Evolutionary conservation across 37 sponge, comb jelly and placozoan genomes (phyloP), one percentile per base, ranked within the genome.

Genomic region (Hormiphora californensis): DNA sequence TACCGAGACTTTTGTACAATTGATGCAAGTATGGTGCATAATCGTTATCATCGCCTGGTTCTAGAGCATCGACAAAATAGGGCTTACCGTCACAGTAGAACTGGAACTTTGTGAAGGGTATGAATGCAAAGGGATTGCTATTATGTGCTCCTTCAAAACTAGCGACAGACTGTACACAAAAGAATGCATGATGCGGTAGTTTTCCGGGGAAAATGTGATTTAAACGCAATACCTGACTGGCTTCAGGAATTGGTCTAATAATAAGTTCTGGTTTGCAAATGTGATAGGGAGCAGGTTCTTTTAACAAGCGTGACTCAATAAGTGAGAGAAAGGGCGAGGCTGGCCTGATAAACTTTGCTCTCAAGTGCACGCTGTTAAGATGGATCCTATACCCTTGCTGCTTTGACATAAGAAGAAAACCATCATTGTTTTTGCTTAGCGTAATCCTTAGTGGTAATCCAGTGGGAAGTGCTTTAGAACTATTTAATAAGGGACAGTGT

Each of bases 61-160:
- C 68, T 25, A 65, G 68, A 27, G 68, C 36, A 32, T 65, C 68
- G 34, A 3, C 36, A 39, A 65, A 65, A 28, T 65, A 28, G 32
- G 68, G 68, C 4, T 5, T 32, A 1, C 68, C 68, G 25, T 65
- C 36, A 5, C 31, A 3, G 34, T 65, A 25, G 4, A 65, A 9
- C 68, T 65, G 39, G 7, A 65, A 65, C 36, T 28, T 65, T 31
- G 38, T 39, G 25, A 65, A 65, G 39, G 68, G 68, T 4, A 65
- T 65, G 36, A 65, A 65, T 8, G 68, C 36, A 19, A 36, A 65
- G 35, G 68, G 68, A 19, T 65, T 65, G 21, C 19, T 21, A 65
- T 35, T 25, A 21, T 7, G 7, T 5, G 27, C 21, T 2, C 68
- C 68, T 28, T 65, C 68, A 32, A 65, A 65, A 65, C 25, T 17